Conservation (phyloP, 2,113 vertebrate genomes). For the Symphodus melops region DNA sequence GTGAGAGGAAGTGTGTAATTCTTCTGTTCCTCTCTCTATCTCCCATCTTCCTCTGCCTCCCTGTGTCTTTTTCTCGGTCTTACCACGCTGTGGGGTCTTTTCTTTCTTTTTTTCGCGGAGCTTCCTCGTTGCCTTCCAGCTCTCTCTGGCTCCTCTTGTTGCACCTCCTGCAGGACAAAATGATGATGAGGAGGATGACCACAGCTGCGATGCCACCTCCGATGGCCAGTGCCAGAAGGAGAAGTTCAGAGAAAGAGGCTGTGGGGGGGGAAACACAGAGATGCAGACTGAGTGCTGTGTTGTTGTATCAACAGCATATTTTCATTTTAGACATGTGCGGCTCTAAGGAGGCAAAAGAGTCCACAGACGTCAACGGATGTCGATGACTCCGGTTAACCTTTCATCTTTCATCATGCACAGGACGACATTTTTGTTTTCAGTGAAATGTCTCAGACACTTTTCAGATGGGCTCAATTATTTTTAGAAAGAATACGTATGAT, state of each 20-base stretch:
- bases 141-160: constrained; percentile 70
- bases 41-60: constrained; percentile 27
- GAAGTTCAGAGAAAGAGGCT: constrained; percentile 91
- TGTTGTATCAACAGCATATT: neutral
- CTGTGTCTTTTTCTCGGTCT: constrained; percentile 66
- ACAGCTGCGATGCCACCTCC: constrained; percentile 85
- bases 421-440: neutral
- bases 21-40: constrained; percentile 35
- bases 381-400: neutral
- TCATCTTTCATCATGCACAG: neutral
- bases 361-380: neutral
- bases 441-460: neutral
- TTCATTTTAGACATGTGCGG: neutral
- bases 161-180: constrained; percentile 81
- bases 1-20: constrained; percentile 37
- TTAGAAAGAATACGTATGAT: neutral
- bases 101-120: constrained; percentile 70
- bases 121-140: constrained; percentile 62
- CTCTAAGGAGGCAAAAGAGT: neutral
- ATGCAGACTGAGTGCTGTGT: neutral
- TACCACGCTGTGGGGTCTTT: constrained; percentile 86
- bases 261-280: neutral
- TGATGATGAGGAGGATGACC: constrained; percentile 81
- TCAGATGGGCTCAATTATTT: neutral
- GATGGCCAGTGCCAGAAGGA: constrained; percentile 86